These are phyloP conservation scores for Drosophila flavopinicola DNA, from an alignment of 2,888 invertebrate genomes.

Conservation along the genomic window DNA sequence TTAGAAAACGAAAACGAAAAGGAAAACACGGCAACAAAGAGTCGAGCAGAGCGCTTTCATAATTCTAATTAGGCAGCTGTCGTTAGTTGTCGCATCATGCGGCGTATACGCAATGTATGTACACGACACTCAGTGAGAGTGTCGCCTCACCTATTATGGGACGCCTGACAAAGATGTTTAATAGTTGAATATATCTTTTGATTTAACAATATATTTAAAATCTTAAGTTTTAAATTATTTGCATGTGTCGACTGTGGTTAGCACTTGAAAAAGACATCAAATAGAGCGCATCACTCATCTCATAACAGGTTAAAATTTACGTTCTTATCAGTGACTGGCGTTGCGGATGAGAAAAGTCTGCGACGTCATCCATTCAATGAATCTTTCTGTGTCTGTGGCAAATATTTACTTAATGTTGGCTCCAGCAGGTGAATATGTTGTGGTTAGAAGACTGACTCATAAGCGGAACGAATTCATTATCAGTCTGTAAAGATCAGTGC, in stretches of 20 bases:
- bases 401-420: slow-evolving; percentile 2
- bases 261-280: no score
- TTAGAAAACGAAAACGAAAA: neutral
- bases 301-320: no score
- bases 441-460: no score
- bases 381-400: neutral
- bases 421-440: neutral
- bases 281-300: no score
- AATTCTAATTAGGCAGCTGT: slow-evolving; percentile 67
- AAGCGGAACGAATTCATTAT: slow-evolving; percentile 19
- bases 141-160: no score
- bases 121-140: no score
- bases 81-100: slow-evolving; percentile 25
- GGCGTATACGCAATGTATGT: slow-evolving; percentile 40
- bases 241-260: no score
- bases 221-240: no score
- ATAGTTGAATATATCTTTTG: no score
- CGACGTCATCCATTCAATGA: neutral
- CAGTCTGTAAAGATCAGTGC: slow-evolving; percentile 31
- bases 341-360: no score
- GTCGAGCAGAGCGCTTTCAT: slow-evolving; percentile 37
- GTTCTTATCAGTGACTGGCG: no score
- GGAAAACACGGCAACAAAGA: slow-evolving; percentile 1
- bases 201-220: neutral
- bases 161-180: no score